Evolutionary conservation across 2,888 invertebrate genomes (phyloP), one percentile per base, ranked within the genome.

Genomic region (Drymonia ruficornis): DNA sequence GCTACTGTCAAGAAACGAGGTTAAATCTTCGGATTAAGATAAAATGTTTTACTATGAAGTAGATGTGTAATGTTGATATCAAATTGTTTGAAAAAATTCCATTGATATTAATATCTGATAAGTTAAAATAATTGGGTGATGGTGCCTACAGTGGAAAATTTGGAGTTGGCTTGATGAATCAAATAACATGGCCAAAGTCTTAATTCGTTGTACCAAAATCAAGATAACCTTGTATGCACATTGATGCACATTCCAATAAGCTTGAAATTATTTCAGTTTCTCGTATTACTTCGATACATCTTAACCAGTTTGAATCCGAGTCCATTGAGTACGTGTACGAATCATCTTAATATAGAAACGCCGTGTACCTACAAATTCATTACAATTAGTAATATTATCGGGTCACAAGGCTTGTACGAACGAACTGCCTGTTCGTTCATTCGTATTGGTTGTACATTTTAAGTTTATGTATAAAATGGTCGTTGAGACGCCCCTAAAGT

Each of bases 1-100:
- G 53, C 23, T 44, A 42, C 53, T 53, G 38, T 48, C 44, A 59
- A 51, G 55, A 38, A 19, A 49, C 59, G 55, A 66, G 66, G 63
- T 48, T 56, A 50, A 43, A 31, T 34, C 11, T 29, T 43, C 18
- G 23, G 45, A 50, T 54, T 50, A 48, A 48, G 56, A 63, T 65
- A 59, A 59, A 53, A 43, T 23, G 18, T 18, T 42, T 44, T 23
- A 44, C 38, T 34, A 28, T 38, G 11, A 56, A 46, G 23, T 28
- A 45, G 4, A 28, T 23, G 15, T 16, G 23, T 23, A 15, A 45
- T 12, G 9, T 38, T 6, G 11, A 40, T 11, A 8, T 40, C 16
- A 40, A 43, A 42, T 44, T 19, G 1, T 12, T 44, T 11, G 11
- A 45, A 45, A 23, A 2, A 28, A n/a, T 45, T 45, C 45, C 28